These are phyloP conservation scores for Ateles fusciceps DNA, from an alignment of 2,797 vertebrate genomes.

Conservation along the genomic window DNA sequence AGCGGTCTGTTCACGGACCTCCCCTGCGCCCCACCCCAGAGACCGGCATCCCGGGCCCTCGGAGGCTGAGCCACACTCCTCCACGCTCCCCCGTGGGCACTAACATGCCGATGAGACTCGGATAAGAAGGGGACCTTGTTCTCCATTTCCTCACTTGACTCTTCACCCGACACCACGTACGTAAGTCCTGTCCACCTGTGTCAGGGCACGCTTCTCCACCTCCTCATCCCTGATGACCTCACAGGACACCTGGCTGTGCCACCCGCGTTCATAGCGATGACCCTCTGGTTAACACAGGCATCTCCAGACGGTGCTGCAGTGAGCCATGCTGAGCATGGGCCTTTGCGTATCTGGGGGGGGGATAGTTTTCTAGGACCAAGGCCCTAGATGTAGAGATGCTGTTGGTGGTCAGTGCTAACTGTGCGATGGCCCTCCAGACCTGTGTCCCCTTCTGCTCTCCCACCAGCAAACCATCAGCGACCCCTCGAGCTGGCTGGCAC, in stretches of 20 bases:
- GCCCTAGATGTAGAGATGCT: not conserved
- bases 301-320: rapidly evolving
- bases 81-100: rapidly evolving
- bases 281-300: not conserved
- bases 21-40: not conserved
- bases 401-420: not conserved
- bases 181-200: rapidly evolving
- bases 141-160: not conserved
- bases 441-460: not conserved
- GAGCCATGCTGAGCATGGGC: not conserved
- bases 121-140: not conserved
- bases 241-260: not conserved
- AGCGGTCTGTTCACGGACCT: not conserved
- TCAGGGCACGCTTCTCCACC: rapidly evolving
- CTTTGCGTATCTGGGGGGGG: not conserved
- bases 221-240: rapidly evolving
- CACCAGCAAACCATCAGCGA: not conserved
- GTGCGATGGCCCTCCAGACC: not conserved
- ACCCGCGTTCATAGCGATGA: rapidly evolving
- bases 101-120: not conserved
- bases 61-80: not conserved
- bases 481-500: not conserved
- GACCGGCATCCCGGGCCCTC: not conserved
- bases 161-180: not conserved
- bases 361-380: not conserved